phyloP scores from a whole-genome alignment of 2,797 vertebrate species.

The Hemitrygon akajei region DNA sequence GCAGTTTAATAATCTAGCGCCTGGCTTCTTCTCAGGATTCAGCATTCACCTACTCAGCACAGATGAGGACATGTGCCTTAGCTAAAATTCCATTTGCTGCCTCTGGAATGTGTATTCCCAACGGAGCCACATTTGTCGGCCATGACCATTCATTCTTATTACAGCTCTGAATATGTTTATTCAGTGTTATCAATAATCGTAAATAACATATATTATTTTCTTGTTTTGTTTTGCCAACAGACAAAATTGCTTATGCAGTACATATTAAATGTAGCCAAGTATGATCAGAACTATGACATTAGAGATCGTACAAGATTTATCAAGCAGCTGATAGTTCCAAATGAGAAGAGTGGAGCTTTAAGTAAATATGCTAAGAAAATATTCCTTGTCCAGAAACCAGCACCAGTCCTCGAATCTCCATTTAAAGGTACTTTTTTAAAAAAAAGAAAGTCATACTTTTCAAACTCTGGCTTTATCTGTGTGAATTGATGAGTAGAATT shows the following conservation, averaged over 20 bases:
- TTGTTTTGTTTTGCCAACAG: conserved; percentile 64
- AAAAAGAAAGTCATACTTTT: not conserved
- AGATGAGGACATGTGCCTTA: conserved; percentile 70
- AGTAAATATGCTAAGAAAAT: conserved; percentile 94
- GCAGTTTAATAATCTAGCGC: conserved; percentile 81
- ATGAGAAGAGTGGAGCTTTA: conserved; percentile 85
- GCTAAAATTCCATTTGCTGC: conserved; percentile 78
- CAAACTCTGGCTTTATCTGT: not conserved
- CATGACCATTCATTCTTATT: conserved; percentile 88
- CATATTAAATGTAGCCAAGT: conserved; percentile 93
- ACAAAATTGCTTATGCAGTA: conserved; percentile 98
- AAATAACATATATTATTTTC: conserved; percentile 78
- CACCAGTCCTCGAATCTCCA: conserved; percentile 83
- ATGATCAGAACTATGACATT: conserved; percentile 98
- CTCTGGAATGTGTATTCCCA: conserved; percentile 77
- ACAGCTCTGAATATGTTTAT: conserved; percentile 87
- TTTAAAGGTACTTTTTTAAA: conserved; percentile 77
- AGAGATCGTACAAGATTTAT: conserved; percentile 96
- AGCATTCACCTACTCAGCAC: conserved; percentile 69
- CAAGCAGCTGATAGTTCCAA: conserved; percentile 93
- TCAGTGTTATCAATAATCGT: conserved; percentile 93
- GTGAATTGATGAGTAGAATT: not conserved
- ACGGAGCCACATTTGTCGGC: conserved; percentile 75
- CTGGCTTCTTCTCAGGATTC: conserved; percentile 71
- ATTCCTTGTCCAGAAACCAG: conserved; percentile 87